Evolutionary conservation across 2,113 vertebrate genomes (phyloP).

Genomic region (Mesitornis unicolor): DNA sequence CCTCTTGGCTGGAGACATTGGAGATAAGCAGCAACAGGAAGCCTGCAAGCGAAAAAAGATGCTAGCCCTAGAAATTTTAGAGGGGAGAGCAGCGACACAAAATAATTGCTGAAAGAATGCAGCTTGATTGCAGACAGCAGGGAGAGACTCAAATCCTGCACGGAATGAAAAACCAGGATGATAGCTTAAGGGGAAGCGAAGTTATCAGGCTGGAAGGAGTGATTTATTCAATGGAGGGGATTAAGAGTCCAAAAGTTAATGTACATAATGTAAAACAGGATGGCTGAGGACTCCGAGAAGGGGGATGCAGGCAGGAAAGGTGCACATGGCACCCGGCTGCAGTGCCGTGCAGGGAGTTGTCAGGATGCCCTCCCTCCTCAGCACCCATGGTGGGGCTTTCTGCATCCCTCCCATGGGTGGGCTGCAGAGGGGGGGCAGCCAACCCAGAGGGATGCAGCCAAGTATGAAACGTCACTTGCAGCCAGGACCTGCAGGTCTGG

Average conservation of each 20-base stretch:
- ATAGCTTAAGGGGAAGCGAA: constrained; percentile 53
- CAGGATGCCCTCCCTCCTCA: background rate
- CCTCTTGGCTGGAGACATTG: constrained; percentile 27
- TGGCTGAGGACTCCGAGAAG: background rate
- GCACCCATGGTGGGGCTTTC: background rate
- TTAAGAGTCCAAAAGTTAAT: constrained; percentile 65
- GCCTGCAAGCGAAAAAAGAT: background rate
- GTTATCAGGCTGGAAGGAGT: constrained; percentile 58
- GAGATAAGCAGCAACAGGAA: constrained; percentile 57
- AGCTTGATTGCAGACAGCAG: constrained; percentile 64
- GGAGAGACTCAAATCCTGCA: constrained; percentile 52
- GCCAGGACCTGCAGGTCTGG: background rate
- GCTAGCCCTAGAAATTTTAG: constrained; percentile 18
- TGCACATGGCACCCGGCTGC: rapidly evolving
- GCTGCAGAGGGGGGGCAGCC: background rate
- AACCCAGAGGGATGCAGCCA: background rate
- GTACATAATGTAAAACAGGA: constrained; percentile 47
- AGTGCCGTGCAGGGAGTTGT: background rate
- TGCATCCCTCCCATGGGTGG: background rate
- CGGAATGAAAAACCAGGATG: constrained; percentile 46
- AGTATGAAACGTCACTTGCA: background rate
- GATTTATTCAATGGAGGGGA: constrained; percentile 60
- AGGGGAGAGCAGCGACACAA: constrained; percentile 36
- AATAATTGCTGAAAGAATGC: constrained; percentile 70
- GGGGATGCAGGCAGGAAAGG: background rate